These are phyloP conservation scores for Oligia fasciuncula DNA, from an alignment of 2,888 invertebrate species.

Conservation along the genomic window DNA sequence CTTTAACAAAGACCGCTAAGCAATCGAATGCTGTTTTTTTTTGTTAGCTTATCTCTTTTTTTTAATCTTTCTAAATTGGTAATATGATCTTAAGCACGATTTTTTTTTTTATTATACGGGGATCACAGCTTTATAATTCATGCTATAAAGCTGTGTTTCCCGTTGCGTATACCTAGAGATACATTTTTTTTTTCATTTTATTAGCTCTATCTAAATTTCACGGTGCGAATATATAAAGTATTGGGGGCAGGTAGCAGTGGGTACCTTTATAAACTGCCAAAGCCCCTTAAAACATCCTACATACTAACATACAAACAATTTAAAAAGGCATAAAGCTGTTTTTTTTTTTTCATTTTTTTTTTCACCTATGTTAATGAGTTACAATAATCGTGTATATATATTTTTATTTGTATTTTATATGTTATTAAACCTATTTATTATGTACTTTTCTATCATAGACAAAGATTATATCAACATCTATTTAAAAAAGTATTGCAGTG, in stretches of 20 bases:
- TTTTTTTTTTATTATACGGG: constrained; percentile 74
- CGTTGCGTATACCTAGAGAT: constrained; percentile 76
- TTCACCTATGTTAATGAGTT: constrained; percentile 86
- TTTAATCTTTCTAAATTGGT: constrained; percentile 80
- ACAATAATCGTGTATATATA: constrained; percentile 89
- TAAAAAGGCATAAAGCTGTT: constrained; percentile 89
- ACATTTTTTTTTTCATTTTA: constrained; percentile 77
- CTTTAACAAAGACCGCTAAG: constrained; percentile 81
- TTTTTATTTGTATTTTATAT: constrained; percentile 89
- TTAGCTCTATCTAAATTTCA: constrained; percentile 86
- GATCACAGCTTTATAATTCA: constrained; percentile 68
- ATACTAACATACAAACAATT: constrained; percentile 87
- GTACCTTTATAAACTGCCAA: constrained; percentile 81
- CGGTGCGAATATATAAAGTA: constrained; percentile 84
- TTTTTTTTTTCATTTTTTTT: constrained; percentile 83
- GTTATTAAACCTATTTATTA: constrained; percentile 86
- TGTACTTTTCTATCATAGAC: constrained; percentile 89
- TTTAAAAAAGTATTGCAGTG: constrained; percentile 73
- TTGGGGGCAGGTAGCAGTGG: constrained; percentile 78
- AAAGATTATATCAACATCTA: constrained; percentile 89
- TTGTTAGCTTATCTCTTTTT: constrained; percentile 72
- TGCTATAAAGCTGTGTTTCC: constrained; percentile 71
- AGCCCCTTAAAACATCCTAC: constrained; percentile 82
- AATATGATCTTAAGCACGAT: constrained; percentile 84
- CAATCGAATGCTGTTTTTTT: constrained; percentile 77